Base-by-base conservation (phyloP, 1,140 invertebrate genomes). In the Tribolium castaneum region DNA sequence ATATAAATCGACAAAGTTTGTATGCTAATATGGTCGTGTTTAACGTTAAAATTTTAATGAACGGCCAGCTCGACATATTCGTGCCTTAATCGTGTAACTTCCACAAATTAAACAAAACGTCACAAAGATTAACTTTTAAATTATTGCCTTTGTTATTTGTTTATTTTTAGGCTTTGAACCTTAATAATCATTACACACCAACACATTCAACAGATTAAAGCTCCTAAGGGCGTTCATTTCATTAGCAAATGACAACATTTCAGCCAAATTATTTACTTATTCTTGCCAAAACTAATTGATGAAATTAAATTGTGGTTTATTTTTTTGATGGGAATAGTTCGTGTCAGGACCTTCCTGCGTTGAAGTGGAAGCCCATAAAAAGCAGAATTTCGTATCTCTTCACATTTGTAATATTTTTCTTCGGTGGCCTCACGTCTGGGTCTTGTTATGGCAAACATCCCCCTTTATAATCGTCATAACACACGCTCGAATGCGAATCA, bases 1-100 rank as follows among this genome's bases (percentile, higher is more conserved):
- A 59, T 59, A 59, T 59, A 59, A 59, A 59, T 59, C 54, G 54
- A 12, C 54, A 25, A 59, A 59, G 54, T 59, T 59, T 59, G 5
- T 59, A 25, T 59, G 54, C 54, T 56, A 56, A 56, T 56, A 56
- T 22, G 54, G 3, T 16, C 54, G 54, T 59, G 22, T 59, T 59
- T 59, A 59, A 59, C 54, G 19, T 59, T 59, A 59, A 59, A 59
- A 59, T 59, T 59, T 59, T 59, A 59, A 59, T 30, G 54, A 59
- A 59, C 13, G 54, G 54, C 7, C 54, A 22, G 14, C 13, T 22
- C 54, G 10, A 59, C 54, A 59, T 30, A 59, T 59, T 59, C 54
- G 54, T 59, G 54, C 54, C 54, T 12, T 59, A 59, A 59, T 59
- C 54, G n/a, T 59, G 54, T 59, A 59, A 59, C 22, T 59, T 59